Percentiles rank a stretch among this genome's conserved stretches.
These are phyloP conservation scores for Galeruca laticollis DNA, from an alignment of 2,888 invertebrate genomes.

Conservation along the genomic window DNA sequence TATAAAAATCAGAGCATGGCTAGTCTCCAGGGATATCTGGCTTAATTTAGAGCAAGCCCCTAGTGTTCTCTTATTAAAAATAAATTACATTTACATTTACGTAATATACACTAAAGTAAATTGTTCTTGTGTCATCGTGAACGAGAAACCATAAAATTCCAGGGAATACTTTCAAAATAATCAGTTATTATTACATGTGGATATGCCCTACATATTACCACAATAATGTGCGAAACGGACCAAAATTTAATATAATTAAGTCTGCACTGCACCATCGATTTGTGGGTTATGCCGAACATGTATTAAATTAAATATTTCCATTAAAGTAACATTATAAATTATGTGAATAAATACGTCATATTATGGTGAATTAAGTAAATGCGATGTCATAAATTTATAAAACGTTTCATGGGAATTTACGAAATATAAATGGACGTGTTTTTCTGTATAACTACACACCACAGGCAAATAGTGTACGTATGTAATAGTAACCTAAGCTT, in stretches of 20 bases:
- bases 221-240: background rate
- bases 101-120: background rate
- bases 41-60: too few species aligned
- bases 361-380: background rate
- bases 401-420: background rate
- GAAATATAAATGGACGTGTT: background rate
- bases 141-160: background rate
- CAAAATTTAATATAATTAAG: conserved; percentile 7
- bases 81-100: too few species aligned
- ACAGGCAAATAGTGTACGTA: too few species aligned
- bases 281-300: background rate
- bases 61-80: too few species aligned
- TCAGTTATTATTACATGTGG: conserved; percentile 1
- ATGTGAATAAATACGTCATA: background rate
- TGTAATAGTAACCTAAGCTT: too few species aligned
- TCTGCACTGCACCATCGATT: conserved; percentile 10
- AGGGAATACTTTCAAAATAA: background rate
- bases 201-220: conserved; percentile 7
- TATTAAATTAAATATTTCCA: background rate
- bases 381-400: background rate
- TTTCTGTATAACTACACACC: too few species aligned
- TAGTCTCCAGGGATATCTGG: too few species aligned
- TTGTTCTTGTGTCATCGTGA: background rate
- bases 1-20: too few species aligned
- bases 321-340: background rate